Base-by-base conservation (phyloP, 2,888 invertebrate genomes). In the Caenorhabditis imperialis region DNA sequence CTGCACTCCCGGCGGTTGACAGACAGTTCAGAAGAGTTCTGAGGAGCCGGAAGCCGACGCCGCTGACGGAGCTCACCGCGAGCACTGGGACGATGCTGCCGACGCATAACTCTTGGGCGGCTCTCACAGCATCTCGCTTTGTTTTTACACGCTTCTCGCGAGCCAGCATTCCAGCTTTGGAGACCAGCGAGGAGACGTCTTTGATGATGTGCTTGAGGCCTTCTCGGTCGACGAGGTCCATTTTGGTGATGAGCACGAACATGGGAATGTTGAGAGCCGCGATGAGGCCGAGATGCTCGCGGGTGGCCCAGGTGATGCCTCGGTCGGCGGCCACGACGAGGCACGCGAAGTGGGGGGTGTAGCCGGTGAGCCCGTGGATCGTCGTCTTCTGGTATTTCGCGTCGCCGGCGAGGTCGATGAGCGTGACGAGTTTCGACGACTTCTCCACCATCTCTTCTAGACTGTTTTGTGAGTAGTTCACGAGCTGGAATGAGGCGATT, bases 381-480 rank as follows among this genome's bases (percentile, higher is more conserved):
- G 98, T 98, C 53, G 98, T 98, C 76, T 94, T 92, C 88, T 97
- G 92, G 88, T 98, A 99, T 89, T 97, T 96, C 81, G 93, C 92
- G 90, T 98, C 96, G 0, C 98, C 98, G 3, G 97, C 97, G 83
- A 98, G 90, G 90, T 99, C 98, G 86, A 98, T 92, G 88, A 96
- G 94, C 0, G 96, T 95, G 0, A 99, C 93, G 30, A 99, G 90
- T 89, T 96, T 97, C 7, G 94, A 93, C 1, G 96, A 95, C 45
- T 93, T 91, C 88, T 96, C 95, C 81, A 95, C 95, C 62, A 98
- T 96, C 81, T 97, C 93, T 44, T 84, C 83, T 10, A 82, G 47
- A n/a, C 70, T 78, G 50, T 84, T 75, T 14, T 83, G 73, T 16
- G 81, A 74, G 70, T 86, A 84, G 55, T 86, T 86, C 2, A 86